phyloP scores from a whole-genome alignment of 2,113 vertebrate genomes.

The Pseudopodoces humilis region DNA sequence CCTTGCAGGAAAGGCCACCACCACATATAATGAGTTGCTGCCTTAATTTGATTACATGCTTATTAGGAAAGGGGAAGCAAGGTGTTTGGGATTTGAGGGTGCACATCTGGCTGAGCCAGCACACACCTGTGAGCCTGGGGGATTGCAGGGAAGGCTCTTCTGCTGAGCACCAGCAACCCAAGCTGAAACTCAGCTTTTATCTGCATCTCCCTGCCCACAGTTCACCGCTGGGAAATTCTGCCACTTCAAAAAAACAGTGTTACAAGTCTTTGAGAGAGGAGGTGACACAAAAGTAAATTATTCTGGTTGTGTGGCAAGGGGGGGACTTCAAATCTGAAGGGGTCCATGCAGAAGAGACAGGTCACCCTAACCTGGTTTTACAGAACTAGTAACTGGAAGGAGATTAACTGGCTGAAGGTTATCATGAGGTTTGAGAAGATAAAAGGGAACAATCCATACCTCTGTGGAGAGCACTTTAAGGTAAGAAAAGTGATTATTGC shows the following conservation, averaged over 20 bases:
- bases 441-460: accelerated
- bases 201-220: not conserved
- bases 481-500: accelerated
- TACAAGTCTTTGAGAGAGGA: not conserved
- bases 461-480: accelerated
- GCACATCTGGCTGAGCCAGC: not conserved
- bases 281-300: not conserved
- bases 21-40: not conserved
- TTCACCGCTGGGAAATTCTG: not conserved
- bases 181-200: not conserved
- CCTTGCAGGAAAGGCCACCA: not conserved
- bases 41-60: not conserved
- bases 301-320: not conserved
- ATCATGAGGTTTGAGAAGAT: accelerated
- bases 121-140: not conserved
- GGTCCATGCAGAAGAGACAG: accelerated
- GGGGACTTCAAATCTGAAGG: not conserved
- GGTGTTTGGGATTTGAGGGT: not conserved
- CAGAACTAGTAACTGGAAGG: not conserved
- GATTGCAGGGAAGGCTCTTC: not conserved
- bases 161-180: not conserved
- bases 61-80: not conserved
- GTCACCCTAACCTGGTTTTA: not conserved
- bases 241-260: not conserved
- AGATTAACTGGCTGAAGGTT: accelerated